Evolutionary conservation across 2,888 invertebrate species (phyloP).

Genomic region (Cephus spinipes): DNA sequence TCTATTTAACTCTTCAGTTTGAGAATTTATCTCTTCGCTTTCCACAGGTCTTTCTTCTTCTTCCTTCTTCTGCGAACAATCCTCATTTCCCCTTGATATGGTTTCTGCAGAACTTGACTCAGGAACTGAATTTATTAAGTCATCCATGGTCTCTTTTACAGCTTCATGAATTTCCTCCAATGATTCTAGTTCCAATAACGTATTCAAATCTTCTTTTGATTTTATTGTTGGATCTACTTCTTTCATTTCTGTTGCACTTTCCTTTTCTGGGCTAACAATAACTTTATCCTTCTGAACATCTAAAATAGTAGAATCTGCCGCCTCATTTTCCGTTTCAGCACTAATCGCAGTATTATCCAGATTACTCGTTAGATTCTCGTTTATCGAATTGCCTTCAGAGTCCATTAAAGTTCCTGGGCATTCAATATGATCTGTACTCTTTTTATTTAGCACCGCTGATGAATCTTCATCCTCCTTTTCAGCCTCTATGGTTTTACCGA

Average conservation of each 20-base stretch:
- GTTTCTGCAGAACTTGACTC: not conserved
- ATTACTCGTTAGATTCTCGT: not conserved
- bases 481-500: not conserved
- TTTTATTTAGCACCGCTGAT: conserved; percentile 20
- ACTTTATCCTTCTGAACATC: not conserved
- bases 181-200: not conserved
- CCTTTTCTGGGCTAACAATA: not conserved
- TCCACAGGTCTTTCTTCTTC: not conserved
- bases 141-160: not conserved
- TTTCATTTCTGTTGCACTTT: not conserved
- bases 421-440: conserved; percentile 3
- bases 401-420: not conserved
- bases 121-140: not conserved
- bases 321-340: not conserved
- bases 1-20: not conserved
- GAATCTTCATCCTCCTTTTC: conserved; percentile 17
- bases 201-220: not conserved
- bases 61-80: not conserved
- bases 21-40: not conserved
- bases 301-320: not conserved
- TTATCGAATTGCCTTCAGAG: not conserved
- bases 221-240: not conserved
- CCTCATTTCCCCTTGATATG: not conserved
- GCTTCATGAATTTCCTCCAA: conserved; percentile 1
- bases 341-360: not conserved